phyloP scores from a whole-genome alignment of 2,113 vertebrate genomes.

The Vidua chalybeata region DNA sequence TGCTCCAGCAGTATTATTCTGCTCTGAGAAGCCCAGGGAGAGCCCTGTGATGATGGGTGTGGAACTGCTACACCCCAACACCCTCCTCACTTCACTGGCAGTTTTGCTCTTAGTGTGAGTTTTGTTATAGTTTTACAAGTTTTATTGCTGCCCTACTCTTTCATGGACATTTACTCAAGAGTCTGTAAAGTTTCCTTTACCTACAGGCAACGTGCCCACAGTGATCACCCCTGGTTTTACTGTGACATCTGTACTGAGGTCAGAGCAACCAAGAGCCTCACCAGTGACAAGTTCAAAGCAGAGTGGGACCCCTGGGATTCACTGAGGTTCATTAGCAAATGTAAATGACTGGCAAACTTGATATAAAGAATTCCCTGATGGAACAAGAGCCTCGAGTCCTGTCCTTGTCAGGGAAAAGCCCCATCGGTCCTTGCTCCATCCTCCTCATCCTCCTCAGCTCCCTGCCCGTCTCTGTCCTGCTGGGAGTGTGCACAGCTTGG shows the following conservation, averaged over 20 bases:
- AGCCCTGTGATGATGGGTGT: background rate
- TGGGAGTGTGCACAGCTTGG: rapidly evolving
- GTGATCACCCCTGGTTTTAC: background rate
- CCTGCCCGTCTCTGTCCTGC: background rate
- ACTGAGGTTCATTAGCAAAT: background rate
- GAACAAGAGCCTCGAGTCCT: background rate
- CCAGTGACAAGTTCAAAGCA: background rate
- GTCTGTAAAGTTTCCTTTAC: background rate
- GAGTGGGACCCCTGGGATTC: background rate
- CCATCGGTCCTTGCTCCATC: rapidly evolving
- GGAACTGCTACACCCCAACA: background rate
- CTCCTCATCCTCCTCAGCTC: background rate
- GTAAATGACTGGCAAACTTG: background rate
- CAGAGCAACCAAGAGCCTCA: background rate
- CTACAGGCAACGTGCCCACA: rapidly evolving
- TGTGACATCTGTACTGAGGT: background rate
- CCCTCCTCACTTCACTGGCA: background rate
- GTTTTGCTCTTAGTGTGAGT: background rate
- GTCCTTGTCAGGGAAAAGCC: background rate
- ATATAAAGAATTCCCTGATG: background rate
- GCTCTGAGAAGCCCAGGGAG: background rate
- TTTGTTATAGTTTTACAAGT: background rate
- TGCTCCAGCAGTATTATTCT: background rate
- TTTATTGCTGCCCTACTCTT: background rate
- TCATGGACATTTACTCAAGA: background rate